Conservation (phyloP, 2,888 invertebrate species). For the Corythucha ciliata region DNA sequence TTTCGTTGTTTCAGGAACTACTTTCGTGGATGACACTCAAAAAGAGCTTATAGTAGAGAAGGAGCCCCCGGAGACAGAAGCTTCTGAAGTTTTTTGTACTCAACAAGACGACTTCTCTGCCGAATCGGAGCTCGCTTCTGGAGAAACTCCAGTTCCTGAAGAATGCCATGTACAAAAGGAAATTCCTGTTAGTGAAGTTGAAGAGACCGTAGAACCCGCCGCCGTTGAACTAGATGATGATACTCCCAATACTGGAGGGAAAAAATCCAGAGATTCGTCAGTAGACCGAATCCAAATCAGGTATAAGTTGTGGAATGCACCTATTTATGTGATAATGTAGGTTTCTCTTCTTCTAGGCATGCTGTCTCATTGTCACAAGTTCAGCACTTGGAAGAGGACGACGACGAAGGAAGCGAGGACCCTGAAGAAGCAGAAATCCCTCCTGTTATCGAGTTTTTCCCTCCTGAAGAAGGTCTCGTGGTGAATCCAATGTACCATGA, state of each 20-base stretch:
- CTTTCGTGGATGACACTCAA: no score
- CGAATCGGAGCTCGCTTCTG: no score
- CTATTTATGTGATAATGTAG: no score
- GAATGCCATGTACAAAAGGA: not conserved
- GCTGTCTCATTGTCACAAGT: constrained; percentile 15
- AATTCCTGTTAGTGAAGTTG: not conserved
- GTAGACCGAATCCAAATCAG: not conserved
- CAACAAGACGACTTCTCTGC: no score
- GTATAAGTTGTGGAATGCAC: no score
- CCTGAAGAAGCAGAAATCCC: constrained; percentile 23
- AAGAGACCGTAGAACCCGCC: not conserved
- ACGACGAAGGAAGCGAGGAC: constrained; percentile 19
- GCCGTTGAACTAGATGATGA: not conserved
- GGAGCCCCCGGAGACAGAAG: no score
- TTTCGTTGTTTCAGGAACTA: no score
- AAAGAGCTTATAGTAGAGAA: no score
- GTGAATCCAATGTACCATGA: constrained; percentile 10
- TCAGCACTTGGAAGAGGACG: constrained; percentile 16
- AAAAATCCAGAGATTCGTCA: not conserved
- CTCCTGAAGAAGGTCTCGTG: constrained; percentile 18
- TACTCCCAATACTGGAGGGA: not conserved
- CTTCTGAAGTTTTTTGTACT: no score
- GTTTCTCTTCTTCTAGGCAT: not conserved
- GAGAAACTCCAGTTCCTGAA: no score
- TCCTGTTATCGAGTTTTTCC: constrained; percentile 21